A percentile compares a stretch with the other conserved stretches of the same genome.
These are phyloP conservation scores for Drosophila dunni DNA, from an alignment of 1,140 invertebrate species.

Conservation along the genomic window DNA sequence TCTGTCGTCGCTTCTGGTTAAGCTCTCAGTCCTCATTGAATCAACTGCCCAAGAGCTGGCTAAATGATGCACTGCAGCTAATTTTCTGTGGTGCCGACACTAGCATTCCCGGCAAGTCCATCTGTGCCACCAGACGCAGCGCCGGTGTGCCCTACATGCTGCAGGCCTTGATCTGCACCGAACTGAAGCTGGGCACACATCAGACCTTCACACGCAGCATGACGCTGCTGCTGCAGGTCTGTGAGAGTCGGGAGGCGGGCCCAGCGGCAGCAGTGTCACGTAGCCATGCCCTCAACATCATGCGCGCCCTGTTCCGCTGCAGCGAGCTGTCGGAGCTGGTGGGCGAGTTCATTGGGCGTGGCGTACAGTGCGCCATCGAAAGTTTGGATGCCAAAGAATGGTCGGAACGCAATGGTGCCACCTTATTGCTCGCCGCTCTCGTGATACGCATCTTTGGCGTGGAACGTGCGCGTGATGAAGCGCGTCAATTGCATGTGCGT, in stretches of 20 bases:
- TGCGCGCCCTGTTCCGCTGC: slow-evolving; percentile 92
- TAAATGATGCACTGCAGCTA: slow-evolving; percentile 85
- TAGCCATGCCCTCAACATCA: slow-evolving; percentile 94
- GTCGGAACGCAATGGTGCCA: slow-evolving; percentile 94
- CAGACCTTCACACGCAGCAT: slow-evolving; percentile 88
- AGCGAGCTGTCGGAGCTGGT: slow-evolving; percentile 90
- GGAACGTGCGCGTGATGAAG: slow-evolving; percentile 88
- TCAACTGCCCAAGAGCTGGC: slow-evolving; percentile 89
- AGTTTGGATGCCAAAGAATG: slow-evolving; percentile 91
- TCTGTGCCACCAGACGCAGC: slow-evolving; percentile 93
- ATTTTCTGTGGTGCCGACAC: background rate
- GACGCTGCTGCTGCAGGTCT: slow-evolving; percentile 86
- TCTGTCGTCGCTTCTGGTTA: slow-evolving; percentile 87
- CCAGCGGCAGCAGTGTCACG: slow-evolving; percentile 84
- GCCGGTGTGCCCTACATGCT: slow-evolving; percentile 96
- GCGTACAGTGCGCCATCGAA: slow-evolving; percentile 89
- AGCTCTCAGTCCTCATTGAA: slow-evolving; percentile 86
- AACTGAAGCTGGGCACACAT: slow-evolving; percentile 86
- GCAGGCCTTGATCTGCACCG: slow-evolving; percentile 90
- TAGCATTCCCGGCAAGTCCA: background rate
- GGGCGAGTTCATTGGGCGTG: slow-evolving; percentile 89
- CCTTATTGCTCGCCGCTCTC: slow-evolving; percentile 93
- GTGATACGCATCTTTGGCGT: slow-evolving; percentile 96
- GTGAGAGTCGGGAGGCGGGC: slow-evolving; percentile 36
- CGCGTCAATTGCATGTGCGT: slow-evolving; percentile 89